Percentiles rank a stretch among this genome's conserved stretches.
These are phyloP conservation scores for Copidosoma floridanum DNA, from an alignment of 1,140 invertebrate genomes.

Conservation along the genomic window DNA sequence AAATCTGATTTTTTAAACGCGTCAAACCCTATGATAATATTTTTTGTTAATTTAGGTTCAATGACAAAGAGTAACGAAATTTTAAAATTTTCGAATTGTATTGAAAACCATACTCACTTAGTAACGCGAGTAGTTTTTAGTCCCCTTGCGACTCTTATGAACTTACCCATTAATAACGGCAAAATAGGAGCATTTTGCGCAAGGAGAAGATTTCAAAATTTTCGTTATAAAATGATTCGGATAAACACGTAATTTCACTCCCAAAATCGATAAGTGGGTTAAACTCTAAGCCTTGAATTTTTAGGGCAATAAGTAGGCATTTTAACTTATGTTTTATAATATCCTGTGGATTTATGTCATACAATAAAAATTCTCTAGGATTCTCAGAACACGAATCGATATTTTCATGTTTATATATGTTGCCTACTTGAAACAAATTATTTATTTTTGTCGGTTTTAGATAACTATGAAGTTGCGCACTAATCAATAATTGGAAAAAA, in stretches of 20 bases:
- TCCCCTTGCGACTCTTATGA: neutral
- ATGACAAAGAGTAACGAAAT: neutral
- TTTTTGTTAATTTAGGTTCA: neutral
- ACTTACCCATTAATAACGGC: neutral
- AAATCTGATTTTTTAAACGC: too few relatives aligned
- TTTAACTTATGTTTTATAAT: too few relatives aligned
- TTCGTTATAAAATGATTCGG: neutral
- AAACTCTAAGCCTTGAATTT: too few relatives aligned
- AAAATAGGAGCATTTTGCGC: neutral
- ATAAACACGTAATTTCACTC: neutral
- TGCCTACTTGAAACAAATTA: too few relatives aligned
- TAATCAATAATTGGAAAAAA: too few relatives aligned
- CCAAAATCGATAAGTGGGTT: neutral
- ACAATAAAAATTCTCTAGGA: too few relatives aligned
- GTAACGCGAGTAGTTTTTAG: neutral
- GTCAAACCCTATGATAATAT: neutral
- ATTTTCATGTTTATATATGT: too few relatives aligned
- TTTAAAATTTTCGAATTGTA: neutral
- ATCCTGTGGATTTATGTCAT: too few relatives aligned
- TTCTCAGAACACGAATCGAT: too few relatives aligned
- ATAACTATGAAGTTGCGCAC: too few relatives aligned
- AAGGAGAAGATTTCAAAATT: neutral
- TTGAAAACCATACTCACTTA: neutral
- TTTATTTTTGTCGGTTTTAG: too few relatives aligned
- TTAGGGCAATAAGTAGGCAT: too few relatives aligned